These are phyloP conservation scores for Drosophila quinaria DNA, from an alignment of 2,888 invertebrate species.

Conservation along the genomic window DNA sequence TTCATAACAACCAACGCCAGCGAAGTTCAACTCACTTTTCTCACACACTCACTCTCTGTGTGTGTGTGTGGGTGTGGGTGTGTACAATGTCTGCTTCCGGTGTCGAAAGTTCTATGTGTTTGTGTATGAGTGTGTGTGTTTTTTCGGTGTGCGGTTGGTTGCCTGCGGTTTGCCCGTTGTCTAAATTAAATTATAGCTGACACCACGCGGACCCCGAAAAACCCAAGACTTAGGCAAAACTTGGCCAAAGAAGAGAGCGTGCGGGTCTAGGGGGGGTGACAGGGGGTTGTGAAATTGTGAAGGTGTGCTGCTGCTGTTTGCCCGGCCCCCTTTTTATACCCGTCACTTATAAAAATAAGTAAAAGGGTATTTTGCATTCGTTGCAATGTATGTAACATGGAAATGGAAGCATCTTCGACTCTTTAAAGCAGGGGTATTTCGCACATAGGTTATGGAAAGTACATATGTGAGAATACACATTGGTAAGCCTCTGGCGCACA, in stretches of 20 bases:
- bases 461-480: no score
- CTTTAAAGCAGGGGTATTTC: no score
- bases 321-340: background rate
- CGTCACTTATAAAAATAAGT: no score
- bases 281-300: no score
- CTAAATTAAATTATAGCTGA: conserved; percentile 70
- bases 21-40: conserved; percentile 37
- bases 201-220: conserved; percentile 38
- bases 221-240: background rate
- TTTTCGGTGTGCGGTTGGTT: conserved; percentile 19
- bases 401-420: no score
- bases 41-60: background rate
- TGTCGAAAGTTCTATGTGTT: conserved; percentile 31
- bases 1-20: conserved; percentile 37
- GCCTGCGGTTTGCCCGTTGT: conserved; percentile 60
- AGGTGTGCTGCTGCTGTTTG: conserved; percentile 7
- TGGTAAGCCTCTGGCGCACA: no score
- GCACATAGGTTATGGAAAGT: no score
- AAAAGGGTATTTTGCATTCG: no score
- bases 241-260: background rate
- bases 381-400: no score
- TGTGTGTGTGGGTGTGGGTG: conserved; percentile 2
- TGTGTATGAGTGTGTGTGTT: conserved; percentile 3
- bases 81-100: conserved; percentile 31
- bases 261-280: background rate